Evolutionary conservation across 2,797 vertebrate species (phyloP).

Genomic region (Spea hammondii): DNA sequence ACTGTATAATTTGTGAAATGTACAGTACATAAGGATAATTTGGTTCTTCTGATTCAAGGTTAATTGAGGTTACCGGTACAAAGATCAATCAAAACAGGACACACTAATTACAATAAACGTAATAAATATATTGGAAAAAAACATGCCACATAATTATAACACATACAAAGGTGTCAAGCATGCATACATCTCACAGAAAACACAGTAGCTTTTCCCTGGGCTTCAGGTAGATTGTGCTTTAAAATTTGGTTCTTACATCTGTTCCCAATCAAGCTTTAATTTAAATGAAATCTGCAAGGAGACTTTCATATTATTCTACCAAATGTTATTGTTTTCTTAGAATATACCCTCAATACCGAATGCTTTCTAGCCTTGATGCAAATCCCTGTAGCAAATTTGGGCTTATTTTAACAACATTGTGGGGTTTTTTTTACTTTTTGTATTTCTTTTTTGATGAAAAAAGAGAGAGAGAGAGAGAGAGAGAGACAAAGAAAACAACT

Average conservation of each 20-base stretch:
- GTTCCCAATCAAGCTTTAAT: conserved; percentile 58
- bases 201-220: background rate
- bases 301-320: conserved; percentile 51
- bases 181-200: background rate
- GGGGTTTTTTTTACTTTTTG: background rate
- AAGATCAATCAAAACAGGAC: background rate
- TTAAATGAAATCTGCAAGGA: conserved; percentile 50
- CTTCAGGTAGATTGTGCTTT: conserved; percentile 37
- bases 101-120: background rate
- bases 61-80: conserved; percentile 11
- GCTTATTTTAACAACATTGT: conserved; percentile 37
- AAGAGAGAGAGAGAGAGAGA: background rate
- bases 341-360: conserved; percentile 26
- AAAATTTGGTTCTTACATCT: conserved; percentile 55
- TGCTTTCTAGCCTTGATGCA: conserved; percentile 27
- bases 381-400: conserved; percentile 4
- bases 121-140: conserved; percentile 1
- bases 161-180: background rate
- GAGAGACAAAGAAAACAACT: conserved; percentile 22
- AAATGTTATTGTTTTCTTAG: conserved; percentile 56
- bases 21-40: background rate
- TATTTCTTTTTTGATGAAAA: conserved; percentile 2
- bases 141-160: background rate
- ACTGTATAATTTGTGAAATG: background rate
- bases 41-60: background rate